A percentile compares a stretch with the other conserved stretches of the same genome.
Conservation (phyloP, 2,888 invertebrate species). For the Poecilobothrus nobilitatus region DNA sequence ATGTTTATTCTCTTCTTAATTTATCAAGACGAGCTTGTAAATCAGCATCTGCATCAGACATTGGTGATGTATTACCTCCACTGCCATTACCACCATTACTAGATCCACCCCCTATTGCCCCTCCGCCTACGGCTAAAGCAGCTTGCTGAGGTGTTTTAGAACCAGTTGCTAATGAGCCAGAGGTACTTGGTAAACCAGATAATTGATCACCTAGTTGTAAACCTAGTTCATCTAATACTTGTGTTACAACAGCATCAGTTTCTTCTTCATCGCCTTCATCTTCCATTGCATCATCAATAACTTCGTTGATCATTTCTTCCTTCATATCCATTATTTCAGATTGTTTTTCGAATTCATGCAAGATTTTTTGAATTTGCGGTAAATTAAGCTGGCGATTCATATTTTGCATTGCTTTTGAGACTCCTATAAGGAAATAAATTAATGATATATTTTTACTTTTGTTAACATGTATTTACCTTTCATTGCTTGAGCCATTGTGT, state of each 20-base stretch:
- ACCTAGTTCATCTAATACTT: conserved; percentile 96
- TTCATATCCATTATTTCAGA: conserved; percentile 99
- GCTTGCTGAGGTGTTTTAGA: conserved; percentile 56
- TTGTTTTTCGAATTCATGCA: conserved; percentile 97
- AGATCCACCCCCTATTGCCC: conserved; percentile 41
- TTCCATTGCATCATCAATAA: conserved; percentile 99
- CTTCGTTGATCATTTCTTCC: conserved; percentile 99
- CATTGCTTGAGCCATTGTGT: conserved; percentile 99
- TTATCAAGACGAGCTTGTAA: conserved; percentile 94
- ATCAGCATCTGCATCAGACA: conserved; percentile 91
- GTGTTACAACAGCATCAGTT: conserved; percentile 88
- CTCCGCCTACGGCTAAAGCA: conserved; percentile 44
- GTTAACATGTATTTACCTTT: conserved; percentile 49
- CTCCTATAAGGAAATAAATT: conserved; percentile 47
- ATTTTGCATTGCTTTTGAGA: conserved; percentile 94
- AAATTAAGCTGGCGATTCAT: conserved; percentile 97
- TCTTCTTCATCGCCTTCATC: conserved; percentile 98
- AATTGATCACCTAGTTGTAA: conserved; percentile 89
- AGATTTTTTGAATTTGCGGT: conserved; percentile 96
- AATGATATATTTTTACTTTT: conserved; percentile 7
- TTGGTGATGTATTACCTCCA: conserved; percentile 45
- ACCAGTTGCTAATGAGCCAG: conserved; percentile 51
- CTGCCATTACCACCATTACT: conserved; percentile 43
- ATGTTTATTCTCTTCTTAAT: conserved; percentile 67
- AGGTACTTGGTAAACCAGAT: conserved; percentile 69